A percentile compares a stretch with the other conserved stretches of the same genome.
These are phyloP conservation scores for Neomonachus schauinslandi DNA, from an alignment of 2,113 vertebrate genomes.

Conservation along the genomic window DNA sequence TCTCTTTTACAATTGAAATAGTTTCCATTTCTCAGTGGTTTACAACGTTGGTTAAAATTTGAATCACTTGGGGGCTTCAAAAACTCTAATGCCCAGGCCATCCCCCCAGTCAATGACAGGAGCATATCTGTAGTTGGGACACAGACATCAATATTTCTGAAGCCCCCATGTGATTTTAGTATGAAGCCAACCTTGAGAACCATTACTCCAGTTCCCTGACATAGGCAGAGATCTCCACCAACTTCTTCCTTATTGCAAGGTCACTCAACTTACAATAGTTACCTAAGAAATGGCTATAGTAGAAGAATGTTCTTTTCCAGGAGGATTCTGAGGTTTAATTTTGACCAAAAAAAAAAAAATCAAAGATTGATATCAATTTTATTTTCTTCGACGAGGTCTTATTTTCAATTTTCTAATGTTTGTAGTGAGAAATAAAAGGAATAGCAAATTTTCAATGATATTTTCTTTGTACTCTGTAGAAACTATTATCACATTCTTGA, in stretches of 20 bases:
- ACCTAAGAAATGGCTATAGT: not conserved
- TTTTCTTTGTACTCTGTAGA: conserved; percentile 37
- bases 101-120: accelerated
- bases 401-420: conserved; percentile 63
- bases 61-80: not conserved
- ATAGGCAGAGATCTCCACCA: not conserved
- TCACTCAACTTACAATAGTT: accelerated
- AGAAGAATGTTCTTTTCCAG: not conserved
- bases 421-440: conserved; percentile 59
- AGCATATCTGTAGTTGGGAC: not conserved
- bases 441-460: conserved; percentile 44
- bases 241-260: not conserved
- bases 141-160: not conserved
- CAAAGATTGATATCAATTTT: conserved; percentile 9
- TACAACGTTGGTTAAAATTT: not conserved
- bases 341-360: not conserved
- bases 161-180: not conserved
- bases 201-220: not conserved
- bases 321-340: conserved; percentile 45
- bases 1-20: not conserved
- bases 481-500: conserved; percentile 69
- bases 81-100: not conserved
- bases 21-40: not conserved
- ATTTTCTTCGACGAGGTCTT: conserved; percentile 47
- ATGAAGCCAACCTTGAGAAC: not conserved